Percentiles rank a stretch among this genome's conserved stretches.
Evolutionary conservation across 2,113 vertebrate species (phyloP).

Genomic region (Takifugu bimaculatus): DNA sequence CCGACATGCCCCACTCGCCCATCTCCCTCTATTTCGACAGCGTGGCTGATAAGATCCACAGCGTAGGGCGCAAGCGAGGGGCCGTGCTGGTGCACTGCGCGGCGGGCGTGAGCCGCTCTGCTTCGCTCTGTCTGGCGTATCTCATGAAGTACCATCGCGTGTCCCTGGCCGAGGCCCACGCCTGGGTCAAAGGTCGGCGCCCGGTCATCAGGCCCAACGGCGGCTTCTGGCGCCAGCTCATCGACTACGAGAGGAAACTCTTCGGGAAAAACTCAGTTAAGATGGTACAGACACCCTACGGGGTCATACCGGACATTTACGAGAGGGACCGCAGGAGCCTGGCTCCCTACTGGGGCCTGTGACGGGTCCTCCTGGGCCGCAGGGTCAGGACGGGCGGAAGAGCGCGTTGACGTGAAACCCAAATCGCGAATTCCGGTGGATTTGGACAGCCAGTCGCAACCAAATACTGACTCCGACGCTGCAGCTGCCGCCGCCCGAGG

Average conservation of each 20-base stretch:
- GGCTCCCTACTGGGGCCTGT: slow-evolving; percentile 93
- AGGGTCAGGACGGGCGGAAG: slow-evolving; percentile 38
- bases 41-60: slow-evolving; percentile 94
- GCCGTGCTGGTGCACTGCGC: slow-evolving; percentile 93
- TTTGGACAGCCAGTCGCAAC: slow-evolving; percentile 27
- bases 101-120: slow-evolving; percentile 90
- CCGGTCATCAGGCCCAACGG: slow-evolving; percentile 93
- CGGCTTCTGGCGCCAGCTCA: slow-evolving; percentile 96
- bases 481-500: background rate
- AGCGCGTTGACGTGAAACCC: slow-evolving; percentile 48
- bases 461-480: background rate
- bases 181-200: slow-evolving; percentile 92
- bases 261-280: slow-evolving; percentile 93
- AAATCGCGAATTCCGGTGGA: slow-evolving; percentile 28
- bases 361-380: slow-evolving; percentile 40
- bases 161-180: slow-evolving; percentile 89
- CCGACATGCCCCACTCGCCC: slow-evolving; percentile 92
- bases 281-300: slow-evolving; percentile 96
- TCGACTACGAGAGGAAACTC: slow-evolving; percentile 95
- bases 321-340: slow-evolving; percentile 89
- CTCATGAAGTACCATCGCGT: slow-evolving; percentile 96
- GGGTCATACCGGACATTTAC: slow-evolving; percentile 90
- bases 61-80: slow-evolving; percentile 89
- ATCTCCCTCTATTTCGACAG: slow-evolving; percentile 96
- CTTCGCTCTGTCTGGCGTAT: slow-evolving; percentile 94